Evolutionary conservation across 2,888 invertebrate genomes (phyloP), one percentile per base, ranked within the genome.

Genomic region (Oithona nana): DNA sequence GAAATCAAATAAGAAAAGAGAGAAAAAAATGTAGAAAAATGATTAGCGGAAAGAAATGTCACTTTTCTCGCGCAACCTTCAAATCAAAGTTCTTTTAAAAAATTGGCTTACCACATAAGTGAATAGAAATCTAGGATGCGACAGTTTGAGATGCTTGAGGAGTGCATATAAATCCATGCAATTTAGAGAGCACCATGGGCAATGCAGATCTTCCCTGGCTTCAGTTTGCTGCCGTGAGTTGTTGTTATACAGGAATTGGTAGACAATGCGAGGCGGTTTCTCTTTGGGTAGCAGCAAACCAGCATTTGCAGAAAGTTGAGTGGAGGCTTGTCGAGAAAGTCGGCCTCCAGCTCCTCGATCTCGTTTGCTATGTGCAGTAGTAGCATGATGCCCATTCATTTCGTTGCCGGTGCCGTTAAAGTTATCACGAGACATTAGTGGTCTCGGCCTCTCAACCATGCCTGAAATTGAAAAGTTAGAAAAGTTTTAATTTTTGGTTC

Each of bases 171-270:
- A 77, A 39, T 83, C 80, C 61, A 83, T 81, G 69, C 93, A 94
- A 74, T 92, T 87, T 24, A 94, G 76, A 4, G 86, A 86, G 73
- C 95, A 95, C 94, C 94, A 95, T 1, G 95, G 94, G 71, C 95
- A 95, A 71, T 86, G 85, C 59, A 92, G 78, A 75, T 93, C 90
- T 70, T 88, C 87, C 66, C 89, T 85, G 11, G 90, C 88, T 74
- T 93, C 93, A 0, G 93, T 94, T 75, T 93, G 93, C 71, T 94
- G 94, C 55, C 92, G 79, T 52, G 88, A 88, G 72, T 89, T 92
- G 74, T 90, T 92, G 74, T 90, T 92, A 73, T 92, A 93, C 68
- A 92, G 80, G 76, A 95, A 95, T 75, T 94, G 93, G 75, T 94
- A 95, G 66, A 90, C 86, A 66, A 94, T 87, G 74, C 88, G 85